Evolutionary conservation across 2,113 vertebrate genomes (phyloP), one percentile per base, ranked within the genome.

Genomic region (Mus pahari): DNA sequence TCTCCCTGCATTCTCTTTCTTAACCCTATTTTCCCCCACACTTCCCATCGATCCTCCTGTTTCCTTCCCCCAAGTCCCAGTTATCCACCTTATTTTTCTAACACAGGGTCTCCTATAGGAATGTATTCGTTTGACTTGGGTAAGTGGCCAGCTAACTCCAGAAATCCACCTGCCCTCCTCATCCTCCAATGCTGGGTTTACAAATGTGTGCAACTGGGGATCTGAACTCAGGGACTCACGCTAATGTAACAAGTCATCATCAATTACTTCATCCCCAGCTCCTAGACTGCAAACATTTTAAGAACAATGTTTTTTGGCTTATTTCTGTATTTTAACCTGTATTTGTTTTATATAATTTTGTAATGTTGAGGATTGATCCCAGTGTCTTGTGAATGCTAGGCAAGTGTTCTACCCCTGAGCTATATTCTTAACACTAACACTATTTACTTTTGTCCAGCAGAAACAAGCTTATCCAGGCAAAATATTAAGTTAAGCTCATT

Each of bases 401-500:
- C 33, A 53, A 28, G 24, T 28, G 50, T 12, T 39, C 24, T n/a
- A 88, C 22, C 86, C 33, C 22, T 55, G 48, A 39, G 36, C 48
- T 55, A 28, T 68, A 88, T 26, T 58, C 50, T 88, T 24, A 73
- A 5, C 20, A 22, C 12, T 71, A 53, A 26, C 48, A 12, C 50
- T 19, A 39, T 79, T 28, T 28, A 53, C 53, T 60, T 91, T 91
- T 66, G 55, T 92, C 17, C 28, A 13, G 14, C n/a, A 91, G 68
- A 94, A 95, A 91, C 3, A 92, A 92, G 12, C n/a, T 84, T 73
- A 84, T 97, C 16, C 39, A 82, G 64, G 50, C 48, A 64, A 92
- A 92, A 92, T 77, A 75, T 70, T 83, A 93, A 95, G 42, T 94
- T 92, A 92, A 92, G 55, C 33, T 87, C 33, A 78, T 78, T 50